Percentiles rank a stretch among this genome's conserved stretches.
Evolutionary conservation across 1,140 invertebrate species (phyloP).

Genomic region (Holcopasites calliopsidis): DNA sequence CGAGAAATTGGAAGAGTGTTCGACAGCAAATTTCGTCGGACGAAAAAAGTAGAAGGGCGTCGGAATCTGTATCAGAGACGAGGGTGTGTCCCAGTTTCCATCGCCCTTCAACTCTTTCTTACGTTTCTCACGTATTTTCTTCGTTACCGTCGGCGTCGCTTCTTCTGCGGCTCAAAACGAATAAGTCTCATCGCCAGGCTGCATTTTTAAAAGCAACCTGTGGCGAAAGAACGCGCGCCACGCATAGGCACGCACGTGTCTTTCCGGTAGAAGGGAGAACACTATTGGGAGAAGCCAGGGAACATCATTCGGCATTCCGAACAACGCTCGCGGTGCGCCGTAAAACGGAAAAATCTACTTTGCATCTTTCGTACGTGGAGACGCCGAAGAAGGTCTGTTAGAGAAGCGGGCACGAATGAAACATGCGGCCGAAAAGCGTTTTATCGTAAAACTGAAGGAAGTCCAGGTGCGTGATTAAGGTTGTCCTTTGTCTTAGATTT

Average conservation of each 20-base stretch:
- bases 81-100: not conserved
- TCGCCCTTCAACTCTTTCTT: not conserved
- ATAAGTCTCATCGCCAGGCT: not conserved
- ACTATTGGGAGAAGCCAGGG: not conserved
- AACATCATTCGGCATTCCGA: conserved; percentile 16
- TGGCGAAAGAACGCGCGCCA: not conserved
- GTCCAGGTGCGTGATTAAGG: too few species aligned
- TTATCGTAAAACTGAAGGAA: too few species aligned
- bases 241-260: not conserved
- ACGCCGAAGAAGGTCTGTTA: not conserved
- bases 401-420: conserved; percentile 13
- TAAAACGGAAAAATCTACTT: conserved; percentile 21
- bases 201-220: conserved; percentile 25
- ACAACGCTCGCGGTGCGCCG: not conserved
- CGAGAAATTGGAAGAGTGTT: not conserved
- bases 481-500: too few species aligned
- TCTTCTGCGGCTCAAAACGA: not conserved
- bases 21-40: not conserved
- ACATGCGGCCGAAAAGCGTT: not conserved
- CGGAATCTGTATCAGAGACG: not conserved
- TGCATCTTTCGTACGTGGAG: conserved; percentile 19
- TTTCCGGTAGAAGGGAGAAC: not conserved
- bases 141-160: not conserved
- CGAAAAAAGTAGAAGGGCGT: not conserved
- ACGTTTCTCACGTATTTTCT: not conserved